These are phyloP conservation scores for Bellardia pandia DNA, from an alignment of 2,888 invertebrate species.

Conservation along the genomic window DNA sequence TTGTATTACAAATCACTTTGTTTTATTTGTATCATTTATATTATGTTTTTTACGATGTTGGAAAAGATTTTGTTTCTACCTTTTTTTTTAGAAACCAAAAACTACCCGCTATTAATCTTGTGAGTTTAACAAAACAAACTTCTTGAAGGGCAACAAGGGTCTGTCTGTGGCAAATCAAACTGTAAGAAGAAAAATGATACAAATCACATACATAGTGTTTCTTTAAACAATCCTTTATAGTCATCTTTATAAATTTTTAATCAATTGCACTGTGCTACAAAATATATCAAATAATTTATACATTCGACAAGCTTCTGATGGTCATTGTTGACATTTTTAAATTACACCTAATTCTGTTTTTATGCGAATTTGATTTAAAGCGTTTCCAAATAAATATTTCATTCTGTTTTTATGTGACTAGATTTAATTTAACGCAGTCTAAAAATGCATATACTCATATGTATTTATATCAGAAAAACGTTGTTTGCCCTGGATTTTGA, in stretches of 20 bases:
- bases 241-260: constrained; percentile 59
- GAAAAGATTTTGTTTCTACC: not conserved
- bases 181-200: constrained; percentile 31
- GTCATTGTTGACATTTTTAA: too few relatives aligned
- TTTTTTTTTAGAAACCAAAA: constrained; percentile 36
- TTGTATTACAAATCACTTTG: constrained; percentile 72
- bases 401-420: too few relatives aligned
- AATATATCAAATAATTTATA: too few relatives aligned
- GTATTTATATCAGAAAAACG: too few relatives aligned
- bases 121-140: constrained; percentile 47
- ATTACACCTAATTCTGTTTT: too few relatives aligned
- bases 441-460: too few relatives aligned
- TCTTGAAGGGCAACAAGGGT: constrained; percentile 17
- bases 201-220: constrained; percentile 16
- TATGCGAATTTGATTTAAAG: too few relatives aligned
- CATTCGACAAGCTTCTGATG: too few relatives aligned
- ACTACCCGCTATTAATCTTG: constrained; percentile 54
- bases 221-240: constrained; percentile 43
- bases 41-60: not conserved
- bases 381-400: too few relatives aligned
- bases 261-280: constrained; percentile 33
- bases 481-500: too few relatives aligned
- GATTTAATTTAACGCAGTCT: too few relatives aligned
- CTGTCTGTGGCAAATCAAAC: not conserved
- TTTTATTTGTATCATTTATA: constrained; percentile 62